These are phyloP conservation scores for Holothuria scabra DNA, from an alignment of 53 echinoderm and acorn worm species.

Conservation along the genomic window DNA sequence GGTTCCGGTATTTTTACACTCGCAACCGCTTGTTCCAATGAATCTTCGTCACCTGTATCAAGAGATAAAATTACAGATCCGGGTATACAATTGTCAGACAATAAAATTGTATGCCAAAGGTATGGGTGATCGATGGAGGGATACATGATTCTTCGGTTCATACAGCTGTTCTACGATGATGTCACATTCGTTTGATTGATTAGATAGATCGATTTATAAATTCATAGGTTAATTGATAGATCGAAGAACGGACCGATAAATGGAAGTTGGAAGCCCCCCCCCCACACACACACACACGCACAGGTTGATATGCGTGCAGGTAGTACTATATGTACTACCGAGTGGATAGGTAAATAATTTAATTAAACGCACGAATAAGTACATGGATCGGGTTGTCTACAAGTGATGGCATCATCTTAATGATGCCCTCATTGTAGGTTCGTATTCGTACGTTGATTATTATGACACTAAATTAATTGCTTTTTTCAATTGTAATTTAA, in stretches of 20 bases:
- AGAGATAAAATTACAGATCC: slow-evolving; percentile 13
- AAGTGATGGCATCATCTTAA: slow-evolving; percentile 5
- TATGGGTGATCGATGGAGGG: background rate
- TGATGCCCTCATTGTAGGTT: background rate
- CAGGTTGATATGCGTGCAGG: background rate
- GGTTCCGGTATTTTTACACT: slow-evolving; percentile 22
- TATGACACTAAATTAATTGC: no score
- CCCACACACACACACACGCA: background rate
- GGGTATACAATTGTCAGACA: background rate
- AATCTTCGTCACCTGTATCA: slow-evolving; percentile 28
- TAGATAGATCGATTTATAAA: background rate
- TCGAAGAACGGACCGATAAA: background rate
- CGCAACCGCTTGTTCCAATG: slow-evolving; percentile 24
- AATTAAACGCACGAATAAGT: background rate
- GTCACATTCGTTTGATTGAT: slow-evolving; percentile 32
- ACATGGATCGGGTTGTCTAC: slow-evolving; percentile 4
- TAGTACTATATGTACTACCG: background rate
- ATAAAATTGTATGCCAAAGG: background rate
- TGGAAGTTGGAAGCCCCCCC: slow-evolving; percentile 5
- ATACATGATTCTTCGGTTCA: background rate
- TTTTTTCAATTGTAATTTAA: background rate
- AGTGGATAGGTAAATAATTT: slow-evolving; percentile 7
- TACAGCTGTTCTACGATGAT: slow-evolving; percentile 6
- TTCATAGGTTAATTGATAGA: slow-evolving; percentile 10
- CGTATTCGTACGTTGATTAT: background rate